Base-by-base conservation (phyloP, 2,888 invertebrate species). In the Ectemnius cavifrons region DNA sequence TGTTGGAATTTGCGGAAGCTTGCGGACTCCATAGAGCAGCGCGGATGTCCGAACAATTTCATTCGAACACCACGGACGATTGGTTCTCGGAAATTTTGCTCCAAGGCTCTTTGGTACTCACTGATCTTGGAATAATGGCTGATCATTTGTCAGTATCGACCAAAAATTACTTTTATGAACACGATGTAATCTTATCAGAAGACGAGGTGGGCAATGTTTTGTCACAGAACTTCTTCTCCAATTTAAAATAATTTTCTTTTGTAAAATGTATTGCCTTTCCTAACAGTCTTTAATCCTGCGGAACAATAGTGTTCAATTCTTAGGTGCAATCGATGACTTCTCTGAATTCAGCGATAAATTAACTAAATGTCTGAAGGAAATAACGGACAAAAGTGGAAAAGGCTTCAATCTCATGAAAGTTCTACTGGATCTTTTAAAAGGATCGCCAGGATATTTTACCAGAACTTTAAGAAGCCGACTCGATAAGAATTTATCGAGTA, bases 81-180 rank as follows among this genome's bases (percentile, higher is more conserved):
- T 82, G 82, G 82, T 67, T 69, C 6, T 57, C 71, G 1, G 82
- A 82, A 56, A 8, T 47, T 16, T 13, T 82, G 18, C 49, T 77
- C 4, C 82, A 80, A 23, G 74, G 72, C 3, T 64, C 71, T 3
- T 63, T 75, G 1, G 1, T 82, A 18, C 4, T 79, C 0, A 49
- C 52, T 5, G 82, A 82, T 66, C 13, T 82, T 0, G 59, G 70
- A 0, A 64, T 59, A 13, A 64, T 79, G 47, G 62, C 63, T n/a
- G 72, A 80, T 6, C 77, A 75, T 45, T 52, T 67, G 2, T 20
- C 8, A 4, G 46, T 63, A 0, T 57, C 28, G 2, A 64, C 77
- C 6, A 4, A 66, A 14, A 18, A 3, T 20, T 62, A 66, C 4
- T 62, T 74, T 4, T 46, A 63, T 11, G 27, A 4, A 20, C 52